Evolutionary conservation across 2,888 invertebrate species (phyloP).

Genomic region (Acrobasis suavella): DNA sequence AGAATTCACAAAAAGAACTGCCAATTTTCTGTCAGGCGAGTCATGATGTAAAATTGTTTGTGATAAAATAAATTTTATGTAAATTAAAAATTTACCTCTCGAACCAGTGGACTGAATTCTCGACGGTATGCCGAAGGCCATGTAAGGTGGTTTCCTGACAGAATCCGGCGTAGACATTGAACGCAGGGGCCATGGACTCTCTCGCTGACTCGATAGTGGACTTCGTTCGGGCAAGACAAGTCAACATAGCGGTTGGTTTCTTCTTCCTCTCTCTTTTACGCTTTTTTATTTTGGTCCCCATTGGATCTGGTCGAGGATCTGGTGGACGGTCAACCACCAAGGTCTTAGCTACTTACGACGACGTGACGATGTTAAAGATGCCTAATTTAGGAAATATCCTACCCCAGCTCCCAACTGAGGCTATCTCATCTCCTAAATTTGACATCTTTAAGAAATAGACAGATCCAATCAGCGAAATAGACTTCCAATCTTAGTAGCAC

Average conservation of each 20-base stretch:
- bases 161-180: slow-evolving; percentile 58
- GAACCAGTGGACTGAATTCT: slow-evolving; percentile 60
- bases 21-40: slow-evolving; percentile 18
- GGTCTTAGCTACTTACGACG: too few species aligned
- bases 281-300: slow-evolving; percentile 34
- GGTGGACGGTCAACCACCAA: neutral
- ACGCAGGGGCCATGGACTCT: slow-evolving; percentile 47
- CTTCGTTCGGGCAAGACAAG: slow-evolving; percentile 57
- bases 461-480: too few species aligned
- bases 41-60: slow-evolving; percentile 12
- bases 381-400: too few species aligned
- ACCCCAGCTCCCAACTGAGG: too few species aligned
- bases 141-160: slow-evolving; percentile 71
- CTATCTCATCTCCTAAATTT: too few species aligned
- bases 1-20: slow-evolving; percentile 30
- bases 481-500: too few species aligned
- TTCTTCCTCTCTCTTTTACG: slow-evolving; percentile 29
- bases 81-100: slow-evolving; percentile 56
- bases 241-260: slow-evolving; percentile 59
- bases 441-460: too few species aligned
- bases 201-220: slow-evolving; percentile 47
- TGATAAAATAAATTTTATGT: slow-evolving; percentile 21
- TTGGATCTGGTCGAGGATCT: neutral
- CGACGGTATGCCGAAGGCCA: slow-evolving; percentile 73
- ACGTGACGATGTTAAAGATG: too few species aligned